phyloP scores from a whole-genome alignment of 2,797 vertebrate species.

The Apogon talboti region DNA sequence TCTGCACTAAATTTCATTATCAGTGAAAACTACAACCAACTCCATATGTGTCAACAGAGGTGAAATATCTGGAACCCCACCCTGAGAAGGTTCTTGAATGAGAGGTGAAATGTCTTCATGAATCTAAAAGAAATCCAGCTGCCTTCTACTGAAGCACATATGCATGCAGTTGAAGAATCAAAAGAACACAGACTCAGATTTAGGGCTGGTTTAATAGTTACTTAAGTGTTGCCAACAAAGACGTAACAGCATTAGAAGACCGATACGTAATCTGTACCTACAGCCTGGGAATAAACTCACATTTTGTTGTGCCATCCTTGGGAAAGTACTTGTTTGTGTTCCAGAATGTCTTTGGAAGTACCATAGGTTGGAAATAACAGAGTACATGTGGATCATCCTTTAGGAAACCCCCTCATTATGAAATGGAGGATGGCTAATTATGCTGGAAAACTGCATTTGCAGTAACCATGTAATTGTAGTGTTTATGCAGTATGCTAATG shows the following conservation, averaged over 20 bases:
- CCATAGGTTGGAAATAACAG: constrained; percentile 10
- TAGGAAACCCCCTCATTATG: constrained; percentile 45
- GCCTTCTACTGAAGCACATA: neutral
- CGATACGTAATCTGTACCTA: neutral
- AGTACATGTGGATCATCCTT: constrained; percentile 22
- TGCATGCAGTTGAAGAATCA: neutral
- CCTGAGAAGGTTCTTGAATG: too few relatives aligned
- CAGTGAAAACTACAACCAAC: too few relatives aligned
- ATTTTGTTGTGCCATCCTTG: constrained; percentile 21
- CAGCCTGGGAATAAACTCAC: constrained; percentile 4
- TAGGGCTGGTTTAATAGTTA: constrained; percentile 14
- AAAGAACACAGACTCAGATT: neutral
- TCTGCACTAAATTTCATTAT: too few relatives aligned
- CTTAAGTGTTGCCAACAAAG: constrained; percentile 2
- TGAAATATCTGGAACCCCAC: too few relatives aligned
- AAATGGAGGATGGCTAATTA: constrained; percentile 39
- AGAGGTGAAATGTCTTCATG: too few relatives aligned
- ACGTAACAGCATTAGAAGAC: constrained; percentile 4
- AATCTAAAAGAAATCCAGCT: neutral
- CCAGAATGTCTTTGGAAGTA: constrained; percentile 7
- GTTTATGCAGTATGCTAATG: constrained; percentile 27
- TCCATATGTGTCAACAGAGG: too few relatives aligned
- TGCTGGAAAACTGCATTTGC: constrained; percentile 37
- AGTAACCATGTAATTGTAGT: constrained; percentile 50
- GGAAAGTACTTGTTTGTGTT: constrained; percentile 37